These are phyloP conservation scores for Tachuris rubrigastra DNA, from an alignment of 2,113 vertebrate genomes.

Conservation along the genomic window DNA sequence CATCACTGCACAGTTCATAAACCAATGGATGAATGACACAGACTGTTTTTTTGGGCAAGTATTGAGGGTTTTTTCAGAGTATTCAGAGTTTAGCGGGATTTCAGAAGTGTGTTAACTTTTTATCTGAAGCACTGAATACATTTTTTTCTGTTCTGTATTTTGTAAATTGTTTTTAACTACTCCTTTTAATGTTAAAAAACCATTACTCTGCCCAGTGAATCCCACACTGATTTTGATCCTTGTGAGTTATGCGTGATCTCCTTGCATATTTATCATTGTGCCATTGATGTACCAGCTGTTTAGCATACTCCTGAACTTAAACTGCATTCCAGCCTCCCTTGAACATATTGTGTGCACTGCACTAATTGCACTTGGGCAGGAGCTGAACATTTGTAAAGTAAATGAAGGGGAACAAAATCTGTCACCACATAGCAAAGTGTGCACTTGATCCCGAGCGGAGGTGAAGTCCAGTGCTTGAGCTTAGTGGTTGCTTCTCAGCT, in stretches of 20 bases:
- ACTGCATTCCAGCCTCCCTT: neutral
- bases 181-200: neutral
- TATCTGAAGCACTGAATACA: neutral
- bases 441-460: neutral
- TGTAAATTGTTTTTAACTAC: neutral
- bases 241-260: neutral
- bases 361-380: neutral
- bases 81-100: neutral
- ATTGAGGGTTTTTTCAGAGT: neutral
- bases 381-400: neutral
- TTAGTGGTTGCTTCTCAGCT: neutral
- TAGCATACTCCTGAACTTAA: neutral
- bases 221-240: neutral
- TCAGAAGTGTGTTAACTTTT: neutral
- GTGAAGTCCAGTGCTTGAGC: neutral
- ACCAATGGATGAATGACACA: conserved; percentile 98
- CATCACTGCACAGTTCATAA: conserved; percentile 94
- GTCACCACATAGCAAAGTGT: neutral
- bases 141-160: neutral
- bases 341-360: neutral
- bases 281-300: neutral
- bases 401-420: neutral
- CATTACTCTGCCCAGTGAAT: neutral
- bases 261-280: neutral
- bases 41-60: conserved; percentile 94